Conservation (phyloP, 2,113 vertebrate species). For the Lycocorax pyrrhopterus region DNA sequence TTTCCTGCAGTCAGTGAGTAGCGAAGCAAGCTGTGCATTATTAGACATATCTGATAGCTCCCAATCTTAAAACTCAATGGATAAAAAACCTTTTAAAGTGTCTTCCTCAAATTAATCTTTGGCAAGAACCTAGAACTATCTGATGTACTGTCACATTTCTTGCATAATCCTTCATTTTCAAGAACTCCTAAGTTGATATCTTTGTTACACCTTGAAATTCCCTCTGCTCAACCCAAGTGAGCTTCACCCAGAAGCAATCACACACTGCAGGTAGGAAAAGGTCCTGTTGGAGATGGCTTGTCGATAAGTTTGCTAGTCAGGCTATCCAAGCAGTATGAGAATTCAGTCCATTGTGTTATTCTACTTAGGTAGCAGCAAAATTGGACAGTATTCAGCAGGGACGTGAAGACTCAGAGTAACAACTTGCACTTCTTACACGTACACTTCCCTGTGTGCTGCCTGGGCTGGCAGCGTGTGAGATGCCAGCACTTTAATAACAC, state of each 20-base stretch:
- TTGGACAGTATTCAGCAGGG: neutral
- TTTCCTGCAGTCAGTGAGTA: neutral
- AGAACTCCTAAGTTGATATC: neutral
- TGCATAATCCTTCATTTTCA: neutral
- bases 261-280: neutral
- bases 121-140: neutral
- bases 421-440: rapidly evolving
- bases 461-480: neutral
- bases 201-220: neutral
- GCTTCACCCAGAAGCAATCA: neutral
- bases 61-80: neutral
- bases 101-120: neutral
- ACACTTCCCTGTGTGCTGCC: neutral
- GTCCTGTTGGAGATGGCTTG: neutral
- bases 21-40: neutral
- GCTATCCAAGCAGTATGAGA: neutral
- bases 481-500: neutral
- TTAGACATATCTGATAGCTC: neutral
- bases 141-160: neutral
- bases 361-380: neutral
- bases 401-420: neutral
- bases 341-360: neutral
- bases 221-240: neutral
- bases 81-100: neutral
- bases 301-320: neutral